These are phyloP conservation scores for Scomber colias DNA, from an alignment of 2,113 vertebrate species.

Conservation along the genomic window DNA sequence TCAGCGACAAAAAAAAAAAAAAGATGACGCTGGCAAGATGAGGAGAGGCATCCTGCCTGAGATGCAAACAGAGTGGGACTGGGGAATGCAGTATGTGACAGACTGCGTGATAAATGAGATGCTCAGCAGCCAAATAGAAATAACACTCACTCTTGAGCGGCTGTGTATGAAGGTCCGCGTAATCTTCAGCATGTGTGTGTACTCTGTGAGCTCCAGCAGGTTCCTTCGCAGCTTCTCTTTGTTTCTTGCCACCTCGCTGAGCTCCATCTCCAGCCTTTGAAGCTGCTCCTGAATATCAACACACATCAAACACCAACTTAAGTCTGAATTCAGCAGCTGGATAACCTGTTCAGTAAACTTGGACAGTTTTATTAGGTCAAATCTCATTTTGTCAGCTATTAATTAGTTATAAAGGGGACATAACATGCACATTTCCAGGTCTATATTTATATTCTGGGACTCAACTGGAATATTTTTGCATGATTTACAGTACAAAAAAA, in stretches of 20 bases:
- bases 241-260: slow-evolving; percentile 95
- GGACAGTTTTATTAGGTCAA: too few relatives aligned
- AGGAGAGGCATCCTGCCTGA: background rate
- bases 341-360: background rate
- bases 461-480: too few relatives aligned
- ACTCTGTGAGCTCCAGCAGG: slow-evolving; percentile 94
- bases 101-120: background rate
- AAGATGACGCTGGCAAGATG: slow-evolving; percentile 18
- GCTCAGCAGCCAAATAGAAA: background rate
- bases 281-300: slow-evolving; percentile 89
- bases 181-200: slow-evolving; percentile 93
- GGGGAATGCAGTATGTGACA: background rate
- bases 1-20: slow-evolving; percentile 45
- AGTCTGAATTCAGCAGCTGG: background rate
- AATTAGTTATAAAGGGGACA: too few relatives aligned
- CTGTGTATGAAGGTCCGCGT: slow-evolving; percentile 90
- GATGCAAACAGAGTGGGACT: slow-evolving; percentile 2
- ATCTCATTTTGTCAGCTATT: too few relatives aligned
- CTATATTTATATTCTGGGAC: too few relatives aligned
- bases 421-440: too few relatives aligned
- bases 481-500: too few relatives aligned
- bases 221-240: slow-evolving; percentile 95
- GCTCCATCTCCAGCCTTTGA: slow-evolving; percentile 94
- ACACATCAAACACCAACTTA: slow-evolving; percentile 6
- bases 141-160: slow-evolving; percentile 87